These are phyloP conservation scores for Danio kyathit DNA, from an alignment of 2,797 vertebrate genomes.

Conservation along the genomic window DNA sequence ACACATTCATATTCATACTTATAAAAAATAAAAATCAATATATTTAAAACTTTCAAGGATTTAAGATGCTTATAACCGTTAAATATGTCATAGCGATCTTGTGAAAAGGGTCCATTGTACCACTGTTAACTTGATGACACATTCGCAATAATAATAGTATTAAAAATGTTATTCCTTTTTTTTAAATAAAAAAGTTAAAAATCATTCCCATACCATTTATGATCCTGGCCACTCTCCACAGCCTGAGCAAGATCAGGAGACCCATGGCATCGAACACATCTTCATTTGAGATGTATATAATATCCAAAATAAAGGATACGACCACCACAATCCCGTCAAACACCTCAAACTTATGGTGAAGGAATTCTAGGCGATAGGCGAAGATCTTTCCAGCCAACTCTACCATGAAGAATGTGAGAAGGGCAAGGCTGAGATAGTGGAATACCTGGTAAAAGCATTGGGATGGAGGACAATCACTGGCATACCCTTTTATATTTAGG, in stretches of 20 bases:
- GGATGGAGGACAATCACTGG: not conserved
- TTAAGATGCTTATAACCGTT: too few relatives aligned
- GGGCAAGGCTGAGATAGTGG: slow-evolving; percentile 89
- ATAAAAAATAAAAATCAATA: too few relatives aligned
- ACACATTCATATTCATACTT: too few relatives aligned
- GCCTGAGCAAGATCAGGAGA: slow-evolving; percentile 91
- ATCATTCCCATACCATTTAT: slow-evolving; percentile 85
- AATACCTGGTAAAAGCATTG: slow-evolving; percentile 82
- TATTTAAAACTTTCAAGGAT: too few relatives aligned
- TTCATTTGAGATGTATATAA: slow-evolving; percentile 84
- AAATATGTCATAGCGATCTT: too few relatives aligned
- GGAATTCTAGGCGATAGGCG: slow-evolving; percentile 89
- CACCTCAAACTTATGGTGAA: slow-evolving; percentile 95
- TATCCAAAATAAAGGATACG: slow-evolving; percentile 90
- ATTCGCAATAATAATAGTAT: not conserved
- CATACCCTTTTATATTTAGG: not conserved
- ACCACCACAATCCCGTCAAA: slow-evolving; percentile 89
- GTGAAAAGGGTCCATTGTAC: too few relatives aligned
- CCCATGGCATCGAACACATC: slow-evolving; percentile 88
- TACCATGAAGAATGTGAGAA: slow-evolving; percentile 90
- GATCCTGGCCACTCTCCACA: slow-evolving; percentile 96
- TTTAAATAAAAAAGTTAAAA: not conserved
- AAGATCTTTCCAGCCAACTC: slow-evolving; percentile 90
- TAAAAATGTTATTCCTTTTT: not conserved
- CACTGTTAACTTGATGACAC: not conserved